Conservation (phyloP, 2,888 invertebrate species). For the Yponomeuta evonymella region DNA sequence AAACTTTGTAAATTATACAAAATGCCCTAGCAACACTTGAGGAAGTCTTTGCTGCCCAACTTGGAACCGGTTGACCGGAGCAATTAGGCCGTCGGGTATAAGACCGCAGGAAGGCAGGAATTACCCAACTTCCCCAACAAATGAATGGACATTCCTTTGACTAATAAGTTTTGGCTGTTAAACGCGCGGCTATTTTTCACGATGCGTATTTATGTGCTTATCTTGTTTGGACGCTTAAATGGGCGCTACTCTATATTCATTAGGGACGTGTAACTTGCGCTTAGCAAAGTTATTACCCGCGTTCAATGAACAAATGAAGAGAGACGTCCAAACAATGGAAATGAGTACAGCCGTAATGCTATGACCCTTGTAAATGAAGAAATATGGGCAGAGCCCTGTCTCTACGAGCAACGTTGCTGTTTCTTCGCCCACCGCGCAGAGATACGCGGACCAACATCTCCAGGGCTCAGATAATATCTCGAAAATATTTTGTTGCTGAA, state of each 20-base stretch:
- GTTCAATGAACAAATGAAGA: background rate
- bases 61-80: slow-evolving; percentile 2
- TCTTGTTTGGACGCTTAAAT: background rate
- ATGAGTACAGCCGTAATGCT: slow-evolving; percentile 16
- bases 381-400: slow-evolving; percentile 13
- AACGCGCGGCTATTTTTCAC: background rate
- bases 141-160: background rate
- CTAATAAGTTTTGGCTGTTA: slow-evolving; percentile 5
- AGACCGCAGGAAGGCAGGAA: background rate
- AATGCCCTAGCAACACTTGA: background rate
- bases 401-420: background rate
- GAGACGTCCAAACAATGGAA: background rate
- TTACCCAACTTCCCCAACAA: slow-evolving; percentile 6
- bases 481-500: slow-evolving; percentile 30
- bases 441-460: background rate
- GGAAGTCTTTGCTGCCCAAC: background rate
- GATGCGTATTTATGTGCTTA: background rate
- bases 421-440: background rate
- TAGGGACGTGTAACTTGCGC: background rate
- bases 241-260: background rate
- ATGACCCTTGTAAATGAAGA: slow-evolving; percentile 22
- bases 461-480: slow-evolving; percentile 12
- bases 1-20: background rate
- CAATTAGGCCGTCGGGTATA: slow-evolving; percentile 4
- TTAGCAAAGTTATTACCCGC: background rate